Evolutionary conservation across 2,113 vertebrate genomes (phyloP), one percentile per base, ranked within the genome.

Genomic region (Tragelaphus strepsiceros): DNA sequence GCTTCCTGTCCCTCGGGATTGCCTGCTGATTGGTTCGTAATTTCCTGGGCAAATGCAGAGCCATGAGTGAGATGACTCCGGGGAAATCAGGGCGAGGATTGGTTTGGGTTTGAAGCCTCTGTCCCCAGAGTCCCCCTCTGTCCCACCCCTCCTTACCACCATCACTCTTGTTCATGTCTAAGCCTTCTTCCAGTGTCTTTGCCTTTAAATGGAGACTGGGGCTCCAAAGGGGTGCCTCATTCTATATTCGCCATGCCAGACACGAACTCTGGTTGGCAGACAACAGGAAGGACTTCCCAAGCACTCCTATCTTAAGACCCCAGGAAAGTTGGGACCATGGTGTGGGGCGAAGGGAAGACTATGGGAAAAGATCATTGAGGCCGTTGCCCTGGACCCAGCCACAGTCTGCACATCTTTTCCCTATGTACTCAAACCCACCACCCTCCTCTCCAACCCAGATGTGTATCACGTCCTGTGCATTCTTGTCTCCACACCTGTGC

Each of bases 41-140:
- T 98, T 98, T 98, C 86, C 98, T 97, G 91, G 95, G 97, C 86
- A 98, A 98, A 98, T 98, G 98, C 97, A 96, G 85, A 67, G 88
- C 94, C 94, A 94, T 94, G 97, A 94, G 85, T 96, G 85, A 90
- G 88, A 39, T 85, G 94, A 81, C 97, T 96, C 97, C 96, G 67
- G 97, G 98, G 96, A 98, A 98, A 98, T 98, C 97, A 98, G 94
- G 88, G 67, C 1, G 19, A 87, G 97, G 97, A 97, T 97, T 97
- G 97, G 91, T 95, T 98, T 96, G 97, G 82, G 89, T 97, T 94
- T 95, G 96, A 95, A 96, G 94, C 83, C 58, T 62, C 46, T 39
- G 62, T 98, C 97, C 80, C 95, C 16, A 19, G 93, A 58, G 96
- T n/a, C 43, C n/a, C 64, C 62, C 92, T 94, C 61, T 10, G 3